phyloP scores from a whole-genome alignment of 1,140 invertebrate species.

The Drosophila pallidifrons region DNA sequence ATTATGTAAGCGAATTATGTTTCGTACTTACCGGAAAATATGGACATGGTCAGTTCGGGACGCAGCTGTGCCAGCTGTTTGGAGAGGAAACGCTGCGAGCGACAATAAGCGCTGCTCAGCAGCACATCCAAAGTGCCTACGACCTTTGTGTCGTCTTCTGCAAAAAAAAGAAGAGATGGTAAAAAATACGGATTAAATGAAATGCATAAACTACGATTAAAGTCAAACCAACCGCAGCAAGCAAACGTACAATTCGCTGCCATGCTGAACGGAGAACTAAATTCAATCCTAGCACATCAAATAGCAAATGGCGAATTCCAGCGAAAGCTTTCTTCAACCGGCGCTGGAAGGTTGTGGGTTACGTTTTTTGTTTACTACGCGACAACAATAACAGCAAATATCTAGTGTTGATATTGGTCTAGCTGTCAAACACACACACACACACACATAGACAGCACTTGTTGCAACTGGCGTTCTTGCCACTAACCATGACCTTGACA shows the following conservation, averaged over 20 bases:
- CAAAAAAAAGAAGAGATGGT: slow-evolving; percentile 46
- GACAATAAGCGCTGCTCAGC: slow-evolving; percentile 94
- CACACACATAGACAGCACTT: slow-evolving; percentile 35
- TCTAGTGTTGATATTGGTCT: background rate
- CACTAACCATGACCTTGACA: slow-evolving; percentile 69
- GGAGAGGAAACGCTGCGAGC: slow-evolving; percentile 96
- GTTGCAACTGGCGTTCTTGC: slow-evolving; percentile 21
- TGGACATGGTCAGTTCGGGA: slow-evolving; percentile 99
- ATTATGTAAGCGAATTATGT: slow-evolving; percentile 8
- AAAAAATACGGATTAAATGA: slow-evolving; percentile 21
- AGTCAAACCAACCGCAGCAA: slow-evolving; percentile 2
- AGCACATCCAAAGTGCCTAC: slow-evolving; percentile 92
- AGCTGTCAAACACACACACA: background rate
- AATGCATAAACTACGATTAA: background rate
- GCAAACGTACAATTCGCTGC: background rate
- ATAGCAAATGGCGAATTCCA: slow-evolving; percentile 10
- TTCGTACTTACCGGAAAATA: slow-evolving; percentile 95
- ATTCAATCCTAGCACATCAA: slow-evolving; percentile 20
- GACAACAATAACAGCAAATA: slow-evolving; percentile 8
- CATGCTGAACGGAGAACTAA: slow-evolving; percentile 39
- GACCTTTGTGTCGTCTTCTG: slow-evolving; percentile 87
- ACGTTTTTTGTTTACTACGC: slow-evolving; percentile 16
- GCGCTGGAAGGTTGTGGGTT: slow-evolving; percentile 2
- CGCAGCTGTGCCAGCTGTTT: slow-evolving; percentile 96
- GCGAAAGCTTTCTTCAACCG: slow-evolving; percentile 31